Percentiles rank a stretch among this genome's conserved stretches.
These are phyloP conservation scores for Pantala flavescens DNA, from an alignment of 1,140 invertebrate genomes.

Conservation along the genomic window DNA sequence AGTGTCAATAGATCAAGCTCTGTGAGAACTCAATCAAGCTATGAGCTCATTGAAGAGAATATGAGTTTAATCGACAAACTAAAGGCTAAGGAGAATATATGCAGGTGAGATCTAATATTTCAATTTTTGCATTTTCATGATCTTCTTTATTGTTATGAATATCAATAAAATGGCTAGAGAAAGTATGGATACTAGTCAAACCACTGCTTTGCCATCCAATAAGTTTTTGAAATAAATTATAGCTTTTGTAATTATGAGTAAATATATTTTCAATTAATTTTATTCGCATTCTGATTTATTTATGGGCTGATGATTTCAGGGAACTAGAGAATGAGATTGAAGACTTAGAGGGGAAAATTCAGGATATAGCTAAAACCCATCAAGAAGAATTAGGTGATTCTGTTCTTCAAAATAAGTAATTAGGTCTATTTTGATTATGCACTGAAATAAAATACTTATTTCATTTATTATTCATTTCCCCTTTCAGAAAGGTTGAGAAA, in stretches of 20 bases:
- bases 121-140: too few species aligned
- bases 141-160: too few species aligned
- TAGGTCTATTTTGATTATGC: too few species aligned
- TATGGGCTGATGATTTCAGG: conserved; percentile 20
- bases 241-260: too few species aligned
- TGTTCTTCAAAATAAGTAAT: conserved; percentile 14
- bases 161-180: too few species aligned
- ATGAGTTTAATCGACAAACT: conserved; percentile 38
- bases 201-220: too few species aligned
- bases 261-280: too few species aligned
- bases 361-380: conserved; percentile 29
- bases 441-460: not conserved
- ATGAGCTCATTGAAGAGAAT: conserved; percentile 41
- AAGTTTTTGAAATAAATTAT: too few species aligned
- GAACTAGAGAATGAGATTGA: conserved; percentile 34
- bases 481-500: conserved; percentile 15
- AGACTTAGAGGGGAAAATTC: conserved; percentile 32
- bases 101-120: conserved; percentile 25
- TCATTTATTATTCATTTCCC: not conserved
- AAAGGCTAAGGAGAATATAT: conserved; percentile 37
- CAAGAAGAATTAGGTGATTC: conserved; percentile 31
- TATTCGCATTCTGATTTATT: too few species aligned
- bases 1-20: conserved; percentile 31
- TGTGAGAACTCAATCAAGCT: conserved; percentile 34
- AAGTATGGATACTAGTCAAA: too few species aligned